Conservation (phyloP, 2,113 vertebrate genomes). For the Gallinago undulata region DNA sequence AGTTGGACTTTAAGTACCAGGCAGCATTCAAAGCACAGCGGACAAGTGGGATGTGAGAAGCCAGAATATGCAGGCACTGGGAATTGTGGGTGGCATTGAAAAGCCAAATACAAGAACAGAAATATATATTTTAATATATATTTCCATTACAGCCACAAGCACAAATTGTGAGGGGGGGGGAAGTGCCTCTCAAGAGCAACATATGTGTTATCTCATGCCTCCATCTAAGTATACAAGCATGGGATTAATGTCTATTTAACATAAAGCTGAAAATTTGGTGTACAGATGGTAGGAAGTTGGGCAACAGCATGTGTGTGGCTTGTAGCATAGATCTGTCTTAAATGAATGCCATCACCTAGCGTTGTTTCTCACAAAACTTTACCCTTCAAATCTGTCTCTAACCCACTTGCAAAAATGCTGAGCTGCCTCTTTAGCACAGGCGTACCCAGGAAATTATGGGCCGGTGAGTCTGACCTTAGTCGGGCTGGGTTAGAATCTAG, state of each 20-base stretch:
- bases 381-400: neutral
- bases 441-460: neutral
- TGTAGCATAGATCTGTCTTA: neutral
- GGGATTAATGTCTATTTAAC: neutral
- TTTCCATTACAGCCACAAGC: slow-evolving; percentile 20
- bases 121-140: neutral
- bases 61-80: neutral
- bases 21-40: neutral
- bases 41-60: slow-evolving; percentile 61
- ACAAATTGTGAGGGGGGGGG: neutral
- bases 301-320: neutral
- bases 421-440: neutral
- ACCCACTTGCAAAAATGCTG: neutral
- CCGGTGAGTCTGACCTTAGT: neutral
- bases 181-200: slow-evolving; percentile 14
- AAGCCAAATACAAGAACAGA: slow-evolving; percentile 34
- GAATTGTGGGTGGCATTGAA: slow-evolving; percentile 43
- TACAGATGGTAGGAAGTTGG: slow-evolving; percentile 43
- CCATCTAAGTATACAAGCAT: slow-evolving; percentile 3
- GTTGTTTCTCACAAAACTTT: neutral
- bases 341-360: neutral
- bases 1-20: neutral
- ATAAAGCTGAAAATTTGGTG: neutral
- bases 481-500: neutral
- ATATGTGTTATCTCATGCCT: slow-evolving; percentile 31